A percentile compares a stretch with the other conserved stretches of the same genome.
Evolutionary conservation across 2,113 vertebrate species (phyloP).

Genomic region (Neolamprologus sp.): DNA sequence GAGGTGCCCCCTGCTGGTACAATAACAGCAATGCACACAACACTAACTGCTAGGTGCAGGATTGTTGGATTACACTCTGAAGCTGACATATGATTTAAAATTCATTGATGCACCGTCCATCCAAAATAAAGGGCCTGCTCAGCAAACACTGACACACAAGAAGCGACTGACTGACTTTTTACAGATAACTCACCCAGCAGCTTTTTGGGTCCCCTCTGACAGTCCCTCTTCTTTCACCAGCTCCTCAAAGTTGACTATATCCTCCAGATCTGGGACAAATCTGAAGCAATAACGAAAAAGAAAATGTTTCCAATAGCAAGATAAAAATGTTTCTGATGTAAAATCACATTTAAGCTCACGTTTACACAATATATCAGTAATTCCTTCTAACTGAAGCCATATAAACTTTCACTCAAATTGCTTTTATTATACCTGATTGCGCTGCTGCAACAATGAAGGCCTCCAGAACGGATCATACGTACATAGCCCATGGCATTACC

Average conservation of each 20-base stretch:
- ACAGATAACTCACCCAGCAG: constrained; percentile 77
- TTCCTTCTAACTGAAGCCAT: neutral
- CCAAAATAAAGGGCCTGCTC: neutral
- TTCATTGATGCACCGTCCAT: fast-evolving
- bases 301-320: neutral
- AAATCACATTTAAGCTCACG: neutral
- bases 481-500: constrained; percentile 98
- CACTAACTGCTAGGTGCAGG: fast-evolving
- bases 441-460: constrained; percentile 96
- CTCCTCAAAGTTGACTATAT: constrained; percentile 98
- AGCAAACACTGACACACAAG: neutral
- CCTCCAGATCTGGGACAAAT: constrained; percentile 97
- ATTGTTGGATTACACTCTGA: neutral
- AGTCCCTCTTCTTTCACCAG: constrained; percentile 94
- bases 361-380: neutral
- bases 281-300: constrained; percentile 50
- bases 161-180: neutral
- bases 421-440: constrained; percentile 84
- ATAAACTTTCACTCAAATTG: neutral
- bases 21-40: neutral
- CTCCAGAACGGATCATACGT: constrained; percentile 96
- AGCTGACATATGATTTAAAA: neutral
- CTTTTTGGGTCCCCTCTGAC: constrained; percentile 88
- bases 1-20: neutral
- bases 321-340: neutral